A percentile compares a stretch with the other conserved stretches of the same genome.
These are phyloP conservation scores for Sepioteuthis lessoniana DNA, from an alignment of 2,888 invertebrate genomes.

Conservation along the genomic window DNA sequence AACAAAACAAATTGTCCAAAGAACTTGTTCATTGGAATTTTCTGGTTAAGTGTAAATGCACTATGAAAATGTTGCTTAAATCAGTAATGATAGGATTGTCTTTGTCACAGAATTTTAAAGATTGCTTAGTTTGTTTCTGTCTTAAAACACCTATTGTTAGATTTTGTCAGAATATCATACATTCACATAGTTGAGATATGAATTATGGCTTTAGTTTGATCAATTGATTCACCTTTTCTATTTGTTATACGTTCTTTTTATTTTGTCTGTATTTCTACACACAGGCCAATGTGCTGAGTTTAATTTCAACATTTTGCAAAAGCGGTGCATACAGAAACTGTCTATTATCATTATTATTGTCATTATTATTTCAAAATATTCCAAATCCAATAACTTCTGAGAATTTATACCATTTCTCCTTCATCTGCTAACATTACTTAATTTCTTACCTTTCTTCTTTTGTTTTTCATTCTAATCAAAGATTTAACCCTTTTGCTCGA, in stretches of 20 bases:
- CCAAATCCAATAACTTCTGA: constrained; percentile 7
- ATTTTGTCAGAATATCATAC: too few species aligned
- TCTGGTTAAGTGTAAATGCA: too few species aligned
- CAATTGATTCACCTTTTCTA: neutral
- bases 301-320: neutral
- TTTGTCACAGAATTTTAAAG: too few species aligned
- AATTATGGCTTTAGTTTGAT: neutral
- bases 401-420: neutral
- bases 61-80: too few species aligned
- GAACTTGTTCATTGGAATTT: too few species aligned
- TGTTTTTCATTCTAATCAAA: neutral
- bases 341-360: neutral
- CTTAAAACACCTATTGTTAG: too few species aligned
- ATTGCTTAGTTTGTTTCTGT: too few species aligned
- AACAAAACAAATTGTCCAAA: too few species aligned
- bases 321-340: neutral
- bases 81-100: too few species aligned
- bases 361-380: neutral
- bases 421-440: neutral
- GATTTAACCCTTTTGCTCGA: neutral
- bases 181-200: neutral
- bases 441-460: neutral
- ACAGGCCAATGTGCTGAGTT: too few species aligned
- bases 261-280: neutral
- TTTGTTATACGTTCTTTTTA: neutral